Evolutionary conservation across 2,113 vertebrate species (phyloP).

Genomic region (Pycnonotus jocosus): DNA sequence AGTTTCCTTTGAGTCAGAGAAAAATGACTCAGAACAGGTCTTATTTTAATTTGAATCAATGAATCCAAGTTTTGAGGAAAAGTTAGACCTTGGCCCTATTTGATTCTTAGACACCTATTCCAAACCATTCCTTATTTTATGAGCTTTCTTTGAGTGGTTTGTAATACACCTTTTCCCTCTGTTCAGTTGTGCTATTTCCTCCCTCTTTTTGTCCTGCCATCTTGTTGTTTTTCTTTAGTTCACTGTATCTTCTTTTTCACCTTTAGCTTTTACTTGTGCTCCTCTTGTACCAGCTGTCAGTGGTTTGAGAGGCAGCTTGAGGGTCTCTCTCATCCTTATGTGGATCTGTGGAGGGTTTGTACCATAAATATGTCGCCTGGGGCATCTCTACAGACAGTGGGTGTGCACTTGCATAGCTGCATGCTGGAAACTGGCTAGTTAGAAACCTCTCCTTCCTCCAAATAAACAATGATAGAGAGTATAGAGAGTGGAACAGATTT

Average conservation of each 20-base stretch:
- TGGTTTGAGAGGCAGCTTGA: background rate
- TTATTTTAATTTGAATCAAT: background rate
- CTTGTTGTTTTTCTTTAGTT: background rate
- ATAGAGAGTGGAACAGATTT: background rate
- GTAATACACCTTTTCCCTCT: background rate
- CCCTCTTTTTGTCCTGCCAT: background rate
- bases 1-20: background rate
- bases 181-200: background rate
- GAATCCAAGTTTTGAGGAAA: background rate
- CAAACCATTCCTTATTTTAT: background rate
- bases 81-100: background rate
- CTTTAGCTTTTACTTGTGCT: background rate
- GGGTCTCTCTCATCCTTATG: background rate
- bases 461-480: background rate
- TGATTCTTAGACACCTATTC: background rate
- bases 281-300: background rate
- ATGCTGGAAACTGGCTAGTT: background rate
- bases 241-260: background rate
- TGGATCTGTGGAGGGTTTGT: background rate
- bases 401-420: background rate
- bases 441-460: background rate
- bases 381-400: background rate
- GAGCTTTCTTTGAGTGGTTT: background rate
- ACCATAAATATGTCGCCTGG: rapidly evolving
- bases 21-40: background rate